phyloP scores from a whole-genome alignment of 2,797 vertebrate species.

The Gouania willdenowi region DNA sequence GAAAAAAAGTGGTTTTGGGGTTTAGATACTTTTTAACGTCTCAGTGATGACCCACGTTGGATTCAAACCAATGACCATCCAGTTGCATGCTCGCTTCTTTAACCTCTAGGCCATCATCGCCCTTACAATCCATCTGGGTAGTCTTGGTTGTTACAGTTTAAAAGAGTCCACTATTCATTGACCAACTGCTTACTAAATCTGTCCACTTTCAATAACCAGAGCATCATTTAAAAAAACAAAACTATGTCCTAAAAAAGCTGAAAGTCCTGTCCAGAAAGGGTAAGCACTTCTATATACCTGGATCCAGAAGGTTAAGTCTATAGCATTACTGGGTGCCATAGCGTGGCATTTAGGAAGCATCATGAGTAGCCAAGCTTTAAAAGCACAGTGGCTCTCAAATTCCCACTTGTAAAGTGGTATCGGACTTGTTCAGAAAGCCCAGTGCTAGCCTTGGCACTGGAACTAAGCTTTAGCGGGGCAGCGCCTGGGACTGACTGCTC shows the following conservation, averaged over 20 bases:
- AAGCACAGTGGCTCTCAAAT: conserved; percentile 55
- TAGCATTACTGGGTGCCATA: conserved; percentile 58
- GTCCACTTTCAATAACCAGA: conserved; percentile 12
- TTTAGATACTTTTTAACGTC: no score
- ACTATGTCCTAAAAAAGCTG: conserved; percentile 8
- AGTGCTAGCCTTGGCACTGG: conserved; percentile 49
- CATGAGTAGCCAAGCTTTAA: conserved; percentile 52
- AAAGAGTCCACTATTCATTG: conserved; percentile 3
- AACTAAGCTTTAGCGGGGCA: conserved; percentile 34
- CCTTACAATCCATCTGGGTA: neutral
- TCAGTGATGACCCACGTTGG: no score
- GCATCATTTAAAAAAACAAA: no score
- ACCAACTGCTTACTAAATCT: conserved; percentile 14
- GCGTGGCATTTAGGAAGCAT: conserved; percentile 63
- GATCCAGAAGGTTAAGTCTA: conserved; percentile 60
- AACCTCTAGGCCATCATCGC: no score
- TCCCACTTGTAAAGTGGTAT: conserved; percentile 58
- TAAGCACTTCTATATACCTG: conserved; percentile 24
- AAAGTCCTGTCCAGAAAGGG: conserved; percentile 20
- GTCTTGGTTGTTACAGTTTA: conserved; percentile 8
- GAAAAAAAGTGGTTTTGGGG: no score
- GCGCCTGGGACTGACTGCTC: conserved; percentile 33
- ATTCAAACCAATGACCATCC: no score
- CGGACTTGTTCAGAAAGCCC: conserved; percentile 50
- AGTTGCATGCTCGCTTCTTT: no score